phyloP scores from a whole-genome alignment of 2,888 invertebrate genomes.

The Lasioglossum villosulum region DNA sequence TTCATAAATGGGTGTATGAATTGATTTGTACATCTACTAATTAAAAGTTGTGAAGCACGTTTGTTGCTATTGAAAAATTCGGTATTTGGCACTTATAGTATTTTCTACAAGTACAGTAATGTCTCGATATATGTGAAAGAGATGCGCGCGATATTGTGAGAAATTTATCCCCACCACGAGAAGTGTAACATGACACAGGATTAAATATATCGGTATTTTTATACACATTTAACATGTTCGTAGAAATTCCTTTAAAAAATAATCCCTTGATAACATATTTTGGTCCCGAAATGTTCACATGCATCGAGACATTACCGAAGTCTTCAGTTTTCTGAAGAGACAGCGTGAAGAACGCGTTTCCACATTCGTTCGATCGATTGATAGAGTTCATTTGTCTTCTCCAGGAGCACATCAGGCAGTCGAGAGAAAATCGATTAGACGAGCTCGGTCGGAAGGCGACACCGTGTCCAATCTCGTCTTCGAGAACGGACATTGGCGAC shows the following conservation, averaged over 20 bases:
- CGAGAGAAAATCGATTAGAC: constrained; percentile 92
- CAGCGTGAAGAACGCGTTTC: neutral
- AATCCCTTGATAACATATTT: neutral
- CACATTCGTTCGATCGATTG: constrained; percentile 35
- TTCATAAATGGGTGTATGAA: neutral
- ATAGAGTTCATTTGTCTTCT: constrained; percentile 44
- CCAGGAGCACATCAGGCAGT: constrained; percentile 91
- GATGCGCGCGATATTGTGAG: neutral
- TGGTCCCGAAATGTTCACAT: neutral
- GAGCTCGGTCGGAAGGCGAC: constrained; percentile 86
- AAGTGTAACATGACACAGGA: too few relatives aligned
- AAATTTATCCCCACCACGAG: neutral
- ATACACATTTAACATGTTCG: neutral
- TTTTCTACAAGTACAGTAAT: constrained; percentile 2
- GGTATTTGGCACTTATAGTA: neutral
- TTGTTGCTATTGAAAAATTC: neutral
- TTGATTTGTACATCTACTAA: neutral
- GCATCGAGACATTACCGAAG: neutral
- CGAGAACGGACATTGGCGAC: constrained; percentile 78
- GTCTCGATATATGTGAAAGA: neutral
- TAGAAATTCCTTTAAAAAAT: neutral
- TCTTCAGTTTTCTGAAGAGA: neutral
- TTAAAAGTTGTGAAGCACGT: neutral
- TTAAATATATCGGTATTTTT: neutral
- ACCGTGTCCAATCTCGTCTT: constrained; percentile 77